Evolutionary conservation across 2,888 invertebrate genomes (phyloP).

Genomic region (Nephrotoma appendiculata): DNA sequence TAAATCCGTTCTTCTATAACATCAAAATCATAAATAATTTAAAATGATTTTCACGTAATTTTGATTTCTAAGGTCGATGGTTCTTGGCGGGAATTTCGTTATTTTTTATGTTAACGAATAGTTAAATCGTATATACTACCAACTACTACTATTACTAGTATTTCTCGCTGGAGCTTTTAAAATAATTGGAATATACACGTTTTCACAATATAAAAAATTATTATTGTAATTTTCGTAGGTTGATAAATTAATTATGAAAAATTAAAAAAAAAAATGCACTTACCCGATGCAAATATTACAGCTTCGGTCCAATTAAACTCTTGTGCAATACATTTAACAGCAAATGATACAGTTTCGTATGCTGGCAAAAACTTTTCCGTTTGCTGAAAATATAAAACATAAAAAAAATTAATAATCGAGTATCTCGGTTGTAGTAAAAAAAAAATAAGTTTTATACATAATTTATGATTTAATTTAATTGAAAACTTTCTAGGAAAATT

Average conservation of each 20-base stretch:
- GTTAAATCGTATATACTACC: too few species aligned
- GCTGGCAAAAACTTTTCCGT: slow-evolving; percentile 32
- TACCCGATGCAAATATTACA: slow-evolving; percentile 32
- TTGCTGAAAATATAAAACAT: slow-evolving; percentile 19
- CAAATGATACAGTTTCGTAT: slow-evolving; percentile 31
- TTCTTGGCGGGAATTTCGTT: too few species aligned
- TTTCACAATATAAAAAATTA: not conserved
- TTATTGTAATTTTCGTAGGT: not conserved
- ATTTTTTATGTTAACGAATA: too few species aligned
- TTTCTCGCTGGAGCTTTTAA: too few species aligned
- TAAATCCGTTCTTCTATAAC: not conserved
- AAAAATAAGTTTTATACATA: not conserved
- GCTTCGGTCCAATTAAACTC: slow-evolving; percentile 34
- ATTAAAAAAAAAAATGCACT: slow-evolving; percentile 15
- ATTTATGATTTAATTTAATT: not conserved
- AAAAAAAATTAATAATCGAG: not conserved
- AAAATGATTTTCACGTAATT: not conserved
- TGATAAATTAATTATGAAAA: not conserved
- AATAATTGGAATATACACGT: too few species aligned
- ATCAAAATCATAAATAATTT: not conserved
- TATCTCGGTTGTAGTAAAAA: not conserved
- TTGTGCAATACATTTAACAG: slow-evolving; percentile 29
- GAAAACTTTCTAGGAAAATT: not conserved
- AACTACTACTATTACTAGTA: too few species aligned
- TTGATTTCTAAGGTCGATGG: not conserved